These are phyloP conservation scores for Diabrotica undecimpunctata DNA, from an alignment of 1,140 invertebrate genomes.

Conservation along the genomic window DNA sequence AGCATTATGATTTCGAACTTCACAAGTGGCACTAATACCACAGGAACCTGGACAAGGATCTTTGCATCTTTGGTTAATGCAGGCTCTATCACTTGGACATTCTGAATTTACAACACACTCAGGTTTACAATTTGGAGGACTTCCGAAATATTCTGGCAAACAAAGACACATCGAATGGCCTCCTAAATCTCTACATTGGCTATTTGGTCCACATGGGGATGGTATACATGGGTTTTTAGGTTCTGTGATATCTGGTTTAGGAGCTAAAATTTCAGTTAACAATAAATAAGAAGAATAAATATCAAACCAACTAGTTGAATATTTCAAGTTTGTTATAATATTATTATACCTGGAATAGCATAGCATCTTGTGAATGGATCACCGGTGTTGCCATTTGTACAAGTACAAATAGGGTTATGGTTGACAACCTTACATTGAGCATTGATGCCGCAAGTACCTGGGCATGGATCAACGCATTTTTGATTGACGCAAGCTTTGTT, in stretches of 20 bases:
- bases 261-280: constrained; percentile 22
- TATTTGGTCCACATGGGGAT: constrained; percentile 70
- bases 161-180: constrained; percentile 60
- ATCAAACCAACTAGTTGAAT: background rate
- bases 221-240: constrained; percentile 65
- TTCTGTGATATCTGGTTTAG: constrained; percentile 41
- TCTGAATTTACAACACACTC: constrained; percentile 62
- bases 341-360: constrained; percentile 38
- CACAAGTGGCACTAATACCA: constrained; percentile 58
- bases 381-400: constrained; percentile 54
- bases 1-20: constrained; percentile 59
- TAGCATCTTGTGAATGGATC: constrained; percentile 54
- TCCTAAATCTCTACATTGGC: constrained; percentile 58
- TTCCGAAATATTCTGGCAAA: constrained; percentile 58
- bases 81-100: constrained; percentile 59
- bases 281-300: constrained; percentile 12
- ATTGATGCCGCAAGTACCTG: constrained; percentile 55
- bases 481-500: constrained; percentile 61
- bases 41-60: constrained; percentile 65
- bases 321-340: constrained; percentile 4
- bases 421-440: constrained; percentile 58
- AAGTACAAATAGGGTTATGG: constrained; percentile 64
- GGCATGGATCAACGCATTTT: constrained; percentile 61
- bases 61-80: constrained; percentile 60
- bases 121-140: constrained; percentile 61